Evolutionary conservation across 1,140 invertebrate species (phyloP).

Genomic region (Cataglyphis hispanica): DNA sequence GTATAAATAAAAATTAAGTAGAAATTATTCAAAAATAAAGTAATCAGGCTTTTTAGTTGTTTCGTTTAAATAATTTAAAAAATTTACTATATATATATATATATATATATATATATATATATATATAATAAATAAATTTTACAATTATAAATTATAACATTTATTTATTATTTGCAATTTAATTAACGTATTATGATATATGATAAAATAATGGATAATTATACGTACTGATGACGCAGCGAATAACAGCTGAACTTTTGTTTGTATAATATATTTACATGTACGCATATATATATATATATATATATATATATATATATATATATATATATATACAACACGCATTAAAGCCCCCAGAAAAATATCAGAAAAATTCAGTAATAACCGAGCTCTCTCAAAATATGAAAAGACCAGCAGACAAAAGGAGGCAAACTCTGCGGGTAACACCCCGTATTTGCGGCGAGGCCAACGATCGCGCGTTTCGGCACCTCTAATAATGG

Average conservation of each 20-base stretch:
- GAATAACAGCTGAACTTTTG: neutral
- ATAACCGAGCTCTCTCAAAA: slow-evolving; percentile 34
- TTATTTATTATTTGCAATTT: neutral
- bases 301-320: neutral
- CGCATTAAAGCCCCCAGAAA: slow-evolving; percentile 10
- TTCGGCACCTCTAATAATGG: slow-evolving; percentile 79
- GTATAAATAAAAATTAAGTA: neutral
- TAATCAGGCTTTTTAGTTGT: neutral
- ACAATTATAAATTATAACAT: neutral
- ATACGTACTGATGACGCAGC: neutral
- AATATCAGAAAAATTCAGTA: slow-evolving; percentile 45
- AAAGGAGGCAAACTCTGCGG: slow-evolving; percentile 39
- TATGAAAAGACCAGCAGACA: slow-evolving; percentile 18
- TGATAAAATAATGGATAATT: neutral
- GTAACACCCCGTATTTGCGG: slow-evolving; percentile 65
- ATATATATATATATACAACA: neutral
- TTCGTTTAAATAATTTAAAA: neutral
- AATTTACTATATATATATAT: neutral
- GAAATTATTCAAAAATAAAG: slow-evolving; percentile 22
- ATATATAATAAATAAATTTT: neutral
- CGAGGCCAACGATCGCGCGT: slow-evolving; percentile 54
- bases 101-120: neutral
- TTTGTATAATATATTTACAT: neutral
- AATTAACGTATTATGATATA: slow-evolving; percentile 1
- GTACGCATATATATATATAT: neutral